A percentile compares a stretch with the other conserved stretches of the same genome.
Evolutionary conservation across 2,797 vertebrate genomes (phyloP).

Genomic region (Alauda arvensis): DNA sequence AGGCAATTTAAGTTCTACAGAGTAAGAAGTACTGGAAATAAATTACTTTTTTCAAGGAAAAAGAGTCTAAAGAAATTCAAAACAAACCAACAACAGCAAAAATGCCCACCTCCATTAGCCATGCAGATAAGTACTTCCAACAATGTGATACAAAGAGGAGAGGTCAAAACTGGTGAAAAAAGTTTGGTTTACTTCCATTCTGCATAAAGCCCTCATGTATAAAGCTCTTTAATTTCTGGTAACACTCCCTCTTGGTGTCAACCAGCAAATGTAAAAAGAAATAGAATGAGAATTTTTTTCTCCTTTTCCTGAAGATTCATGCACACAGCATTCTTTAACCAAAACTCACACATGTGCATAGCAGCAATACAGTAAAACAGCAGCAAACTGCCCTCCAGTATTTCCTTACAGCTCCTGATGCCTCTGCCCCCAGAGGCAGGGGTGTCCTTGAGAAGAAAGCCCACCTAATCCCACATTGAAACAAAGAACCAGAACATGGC

Average conservation of each 20-base stretch:
- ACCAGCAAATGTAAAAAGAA: neutral
- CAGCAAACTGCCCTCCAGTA: neutral
- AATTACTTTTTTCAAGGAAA: neutral
- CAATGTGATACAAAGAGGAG: accelerated
- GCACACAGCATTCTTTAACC: neutral
- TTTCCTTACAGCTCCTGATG: neutral
- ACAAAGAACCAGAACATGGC: neutral
- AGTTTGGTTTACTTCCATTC: neutral
- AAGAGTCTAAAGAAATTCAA: neutral
- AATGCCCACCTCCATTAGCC: neutral
- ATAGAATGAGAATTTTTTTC: neutral
- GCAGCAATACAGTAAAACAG: neutral
- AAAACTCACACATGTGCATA: accelerated
- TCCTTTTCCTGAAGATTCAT: neutral
- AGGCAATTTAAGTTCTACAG: neutral
- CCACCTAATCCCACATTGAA: neutral
- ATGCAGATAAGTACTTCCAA: neutral
- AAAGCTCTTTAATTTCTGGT: neutral
- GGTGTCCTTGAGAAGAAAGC: neutral
- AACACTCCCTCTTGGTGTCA: neutral
- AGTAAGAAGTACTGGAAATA: neutral
- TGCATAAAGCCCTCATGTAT: neutral
- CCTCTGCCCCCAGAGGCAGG: neutral
- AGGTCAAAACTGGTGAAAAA: neutral
- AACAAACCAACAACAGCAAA: neutral